phyloP scores from a whole-genome alignment of 1,140 invertebrate species.

The Drosophila kanapiae region DNA sequence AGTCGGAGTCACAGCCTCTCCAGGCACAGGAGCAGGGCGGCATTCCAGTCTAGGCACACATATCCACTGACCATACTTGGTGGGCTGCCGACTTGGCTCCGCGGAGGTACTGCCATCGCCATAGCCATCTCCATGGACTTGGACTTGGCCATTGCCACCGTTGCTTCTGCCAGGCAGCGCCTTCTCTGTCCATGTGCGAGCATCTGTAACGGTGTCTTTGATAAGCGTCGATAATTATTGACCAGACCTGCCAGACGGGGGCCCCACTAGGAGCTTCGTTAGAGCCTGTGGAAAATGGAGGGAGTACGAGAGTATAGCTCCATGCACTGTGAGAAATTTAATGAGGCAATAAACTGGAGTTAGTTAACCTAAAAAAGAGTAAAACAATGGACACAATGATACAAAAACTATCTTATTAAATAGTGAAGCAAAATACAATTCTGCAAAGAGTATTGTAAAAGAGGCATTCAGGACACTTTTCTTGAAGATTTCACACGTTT shows the following conservation, averaged over 20 bases:
- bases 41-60: constrained; percentile 56
- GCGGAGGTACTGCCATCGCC: constrained; percentile 16
- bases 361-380: neutral
- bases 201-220: constrained; percentile 83
- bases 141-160: constrained; percentile 15
- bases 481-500: neutral
- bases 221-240: constrained; percentile 84
- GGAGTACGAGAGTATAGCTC: neutral
- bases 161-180: constrained; percentile 12
- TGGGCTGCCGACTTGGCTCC: constrained; percentile 46
- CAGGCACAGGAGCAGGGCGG: constrained; percentile 26
- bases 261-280: constrained; percentile 50
- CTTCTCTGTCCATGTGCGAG: constrained; percentile 63
- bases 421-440: neutral
- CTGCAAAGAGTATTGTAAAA: neutral
- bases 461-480: neutral
- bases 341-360: no score
- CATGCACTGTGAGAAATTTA: constrained; percentile 14
- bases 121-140: constrained; percentile 5
- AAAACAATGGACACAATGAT: no score
- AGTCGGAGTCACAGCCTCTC: constrained; percentile 18
- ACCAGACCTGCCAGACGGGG: constrained; percentile 48
- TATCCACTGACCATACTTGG: constrained; percentile 72
- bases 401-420: no score
- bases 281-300: constrained; percentile 40